Evolutionary conservation across 2,113 vertebrate genomes (phyloP), one percentile per base, ranked within the genome.

Genomic region (Oryzias woworae): DNA sequence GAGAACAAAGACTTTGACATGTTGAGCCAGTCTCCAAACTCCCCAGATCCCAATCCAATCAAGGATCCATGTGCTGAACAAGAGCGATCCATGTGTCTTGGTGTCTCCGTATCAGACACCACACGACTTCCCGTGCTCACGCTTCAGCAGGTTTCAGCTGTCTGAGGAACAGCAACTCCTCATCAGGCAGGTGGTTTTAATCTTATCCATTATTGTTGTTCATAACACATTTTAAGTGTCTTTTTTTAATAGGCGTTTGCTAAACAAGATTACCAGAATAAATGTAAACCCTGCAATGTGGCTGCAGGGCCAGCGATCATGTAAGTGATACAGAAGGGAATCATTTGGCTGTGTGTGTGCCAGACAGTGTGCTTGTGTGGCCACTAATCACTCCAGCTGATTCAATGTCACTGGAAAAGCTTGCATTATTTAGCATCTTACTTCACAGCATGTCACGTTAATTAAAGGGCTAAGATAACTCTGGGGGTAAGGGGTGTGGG

Each of bases 341-440:
- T 61, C 1, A 53, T 44, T 71, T 46, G 20, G 44, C 48, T 47
- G 64, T 56, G 55, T 53, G 7, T 15, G 22, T 60, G 16, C 53
- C 3, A 50, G 18, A 64, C 51, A 42, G 17, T 53, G 59, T 43
- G 49, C 66, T 58, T 54, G 48, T 76, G 59, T 80, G 71, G 72
- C 75, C 71, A 65, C 78, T 88, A 86, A 87, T 88, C 80, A 82
- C 81, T 75, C 31, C 8, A 61, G 53, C 75, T 73, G 78, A 85
- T 80, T 89, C 71, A 41, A 65, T 85, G 82, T 84, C 87, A 89
- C 67, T 87, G 81, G 72, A 81, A 86, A 86, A 82, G 72, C 80
- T 59, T 90, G 82, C 83, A 90, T 90, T 88, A 90, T 88, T 90
- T 88, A 88, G 86, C 60, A 78, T 81, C 82, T 86, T 78, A 78